phyloP scores from a whole-genome alignment of 2,113 vertebrate species.

The Talpa occidentalis region DNA sequence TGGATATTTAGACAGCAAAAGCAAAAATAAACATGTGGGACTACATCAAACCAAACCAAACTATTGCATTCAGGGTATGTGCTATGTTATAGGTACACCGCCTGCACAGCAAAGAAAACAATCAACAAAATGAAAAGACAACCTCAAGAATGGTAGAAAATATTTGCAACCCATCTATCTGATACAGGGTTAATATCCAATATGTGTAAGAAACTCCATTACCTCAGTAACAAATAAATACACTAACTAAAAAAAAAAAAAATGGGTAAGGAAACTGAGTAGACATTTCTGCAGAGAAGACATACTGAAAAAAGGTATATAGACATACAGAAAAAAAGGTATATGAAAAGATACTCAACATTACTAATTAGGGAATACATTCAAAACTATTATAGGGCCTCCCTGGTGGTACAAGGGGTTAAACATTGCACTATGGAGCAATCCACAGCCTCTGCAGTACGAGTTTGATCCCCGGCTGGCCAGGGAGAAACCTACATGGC shows the following conservation, averaged over 20 bases:
- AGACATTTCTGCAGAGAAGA: neutral
- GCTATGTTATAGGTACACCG: too few relatives aligned
- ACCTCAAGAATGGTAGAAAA: neutral
- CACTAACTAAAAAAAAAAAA: neutral
- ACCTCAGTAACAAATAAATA: neutral
- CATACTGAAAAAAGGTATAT: neutral
- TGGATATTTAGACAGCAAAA: neutral
- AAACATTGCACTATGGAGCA: too few relatives aligned
- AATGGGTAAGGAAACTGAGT: neutral
- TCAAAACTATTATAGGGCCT: too few relatives aligned
- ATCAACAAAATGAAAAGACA: neutral
- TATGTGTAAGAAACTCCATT: neutral
- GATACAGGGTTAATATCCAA: neutral
- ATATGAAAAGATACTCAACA: neutral
- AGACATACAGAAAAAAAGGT: neutral
- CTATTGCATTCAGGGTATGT: too few relatives aligned
- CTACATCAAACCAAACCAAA: too few relatives aligned
- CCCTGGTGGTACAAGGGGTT: too few relatives aligned
- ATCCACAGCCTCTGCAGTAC: too few relatives aligned
- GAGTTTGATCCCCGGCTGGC: too few relatives aligned
- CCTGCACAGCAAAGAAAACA: neutral
- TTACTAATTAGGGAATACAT: neutral
- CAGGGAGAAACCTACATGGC: too few relatives aligned
- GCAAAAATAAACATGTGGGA: slow-evolving; percentile 28
- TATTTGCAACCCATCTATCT: neutral